Evolutionary conservation across 2,113 vertebrate genomes (phyloP).

Genomic region (Ammodramus savannarum): DNA sequence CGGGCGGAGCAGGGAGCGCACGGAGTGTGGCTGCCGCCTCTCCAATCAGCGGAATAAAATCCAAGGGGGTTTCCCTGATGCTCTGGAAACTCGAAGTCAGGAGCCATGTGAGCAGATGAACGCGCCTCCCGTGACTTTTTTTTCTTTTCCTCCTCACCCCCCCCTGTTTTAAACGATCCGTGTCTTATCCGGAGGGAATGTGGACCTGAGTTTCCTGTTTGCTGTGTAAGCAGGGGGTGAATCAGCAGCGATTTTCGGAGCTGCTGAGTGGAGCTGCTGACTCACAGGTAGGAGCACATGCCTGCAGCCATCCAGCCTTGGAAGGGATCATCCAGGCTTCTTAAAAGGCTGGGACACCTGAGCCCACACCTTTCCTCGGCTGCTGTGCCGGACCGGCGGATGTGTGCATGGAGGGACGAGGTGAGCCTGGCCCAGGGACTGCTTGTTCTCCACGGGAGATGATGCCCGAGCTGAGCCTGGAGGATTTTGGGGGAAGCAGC

Average conservation of each 20-base stretch:
- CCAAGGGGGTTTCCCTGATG: background rate
- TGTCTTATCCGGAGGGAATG: slow-evolving; percentile 51
- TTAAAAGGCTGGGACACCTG: background rate
- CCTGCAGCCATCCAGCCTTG: background rate
- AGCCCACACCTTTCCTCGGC: background rate
- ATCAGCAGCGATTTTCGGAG: slow-evolving; percentile 41
- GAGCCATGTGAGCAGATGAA: slow-evolving; percentile 46
- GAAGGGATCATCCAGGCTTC: background rate
- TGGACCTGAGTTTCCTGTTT: slow-evolving; percentile 62
- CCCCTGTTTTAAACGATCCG: background rate
- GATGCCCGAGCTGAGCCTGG: background rate
- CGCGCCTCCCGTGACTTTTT: slow-evolving; percentile 26
- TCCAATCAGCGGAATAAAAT: background rate
- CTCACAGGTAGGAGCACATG: slow-evolving; percentile 47
- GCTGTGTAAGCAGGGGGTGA: slow-evolving; percentile 55
- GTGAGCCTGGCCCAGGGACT: background rate
- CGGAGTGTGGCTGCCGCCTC: background rate
- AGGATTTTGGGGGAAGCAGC: background rate
- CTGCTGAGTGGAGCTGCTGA: slow-evolving; percentile 61
- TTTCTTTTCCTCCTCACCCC: rapidly evolving
- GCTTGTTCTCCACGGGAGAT: rapidly evolving
- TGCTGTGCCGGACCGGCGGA: background rate
- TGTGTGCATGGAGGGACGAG: slow-evolving; percentile 44
- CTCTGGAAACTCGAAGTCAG: slow-evolving; percentile 44
- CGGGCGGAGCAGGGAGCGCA: background rate